A percentile compares a stretch with the other conserved stretches of the same genome.
These are phyloP conservation scores for Shinisaurus crocodilurus DNA, from an alignment of 2,113 vertebrate species.

Conservation along the genomic window DNA sequence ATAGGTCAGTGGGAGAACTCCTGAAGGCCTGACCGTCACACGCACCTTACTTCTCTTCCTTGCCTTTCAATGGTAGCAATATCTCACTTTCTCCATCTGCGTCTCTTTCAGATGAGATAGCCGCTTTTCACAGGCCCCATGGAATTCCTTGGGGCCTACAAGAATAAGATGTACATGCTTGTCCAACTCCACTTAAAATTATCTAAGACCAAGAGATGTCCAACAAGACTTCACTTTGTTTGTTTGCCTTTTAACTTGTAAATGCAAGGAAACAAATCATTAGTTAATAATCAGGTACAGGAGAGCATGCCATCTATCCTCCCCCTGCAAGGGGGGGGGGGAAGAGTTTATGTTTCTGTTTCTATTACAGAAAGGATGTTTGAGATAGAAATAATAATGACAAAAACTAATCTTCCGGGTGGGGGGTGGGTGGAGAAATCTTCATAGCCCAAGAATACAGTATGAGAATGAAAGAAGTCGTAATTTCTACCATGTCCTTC, in stretches of 20 bases:
- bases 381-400: background rate
- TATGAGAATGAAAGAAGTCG: background rate
- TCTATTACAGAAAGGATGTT: background rate
- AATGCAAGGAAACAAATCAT: background rate
- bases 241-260: background rate
- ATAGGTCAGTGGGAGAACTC: background rate
- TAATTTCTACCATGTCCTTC: background rate
- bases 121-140: background rate
- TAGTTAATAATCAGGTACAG: background rate
- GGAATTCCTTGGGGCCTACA: background rate
- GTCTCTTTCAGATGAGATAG: background rate
- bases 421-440: background rate
- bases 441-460: background rate
- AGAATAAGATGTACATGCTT: background rate
- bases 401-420: background rate
- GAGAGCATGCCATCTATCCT: background rate
- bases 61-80: background rate
- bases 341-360: too few species aligned
- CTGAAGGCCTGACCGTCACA: background rate
- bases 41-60: background rate
- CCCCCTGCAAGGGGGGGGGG: too few species aligned
- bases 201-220: background rate
- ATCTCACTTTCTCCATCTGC: background rate
- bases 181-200: background rate
- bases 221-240: background rate